phyloP scores from a whole-genome alignment of 2,797 vertebrate species.

The Lepus oiostolus region DNA sequence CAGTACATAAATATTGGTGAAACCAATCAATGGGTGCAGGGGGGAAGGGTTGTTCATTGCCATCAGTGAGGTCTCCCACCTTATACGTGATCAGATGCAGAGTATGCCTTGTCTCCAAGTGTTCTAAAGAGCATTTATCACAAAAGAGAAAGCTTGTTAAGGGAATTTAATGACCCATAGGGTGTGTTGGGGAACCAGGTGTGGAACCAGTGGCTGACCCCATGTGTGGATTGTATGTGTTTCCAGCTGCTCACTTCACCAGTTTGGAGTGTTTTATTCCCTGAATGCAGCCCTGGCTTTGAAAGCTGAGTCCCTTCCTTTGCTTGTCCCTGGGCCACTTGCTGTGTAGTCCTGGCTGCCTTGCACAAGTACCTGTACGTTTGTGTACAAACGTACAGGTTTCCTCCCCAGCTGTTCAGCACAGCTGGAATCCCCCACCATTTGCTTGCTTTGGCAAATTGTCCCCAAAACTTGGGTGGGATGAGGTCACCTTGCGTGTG shows the following conservation, averaged over 20 bases:
- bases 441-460: slow-evolving; percentile 30
- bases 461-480: background rate
- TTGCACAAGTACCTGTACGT: background rate
- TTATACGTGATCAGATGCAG: background rate
- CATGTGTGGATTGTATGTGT: background rate
- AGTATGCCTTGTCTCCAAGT: background rate
- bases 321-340: background rate
- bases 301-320: background rate
- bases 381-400: background rate
- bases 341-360: background rate
- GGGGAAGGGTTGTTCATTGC: background rate
- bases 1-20: background rate
- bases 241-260: background rate
- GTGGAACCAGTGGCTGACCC: background rate
- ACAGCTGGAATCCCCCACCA: slow-evolving; percentile 14
- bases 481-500: slow-evolving; percentile 7
- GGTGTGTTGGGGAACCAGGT: slow-evolving; percentile 17
- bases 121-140: background rate
- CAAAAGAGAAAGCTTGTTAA: slow-evolving; percentile 32
- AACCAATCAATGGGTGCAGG: background rate
- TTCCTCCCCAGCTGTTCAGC: background rate
- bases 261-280: background rate
- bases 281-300: background rate
- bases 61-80: background rate
- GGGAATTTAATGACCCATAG: background rate